Evolutionary conservation across 2,797 vertebrate species (phyloP).

Genomic region (Melanotaenia maccullochi): DNA sequence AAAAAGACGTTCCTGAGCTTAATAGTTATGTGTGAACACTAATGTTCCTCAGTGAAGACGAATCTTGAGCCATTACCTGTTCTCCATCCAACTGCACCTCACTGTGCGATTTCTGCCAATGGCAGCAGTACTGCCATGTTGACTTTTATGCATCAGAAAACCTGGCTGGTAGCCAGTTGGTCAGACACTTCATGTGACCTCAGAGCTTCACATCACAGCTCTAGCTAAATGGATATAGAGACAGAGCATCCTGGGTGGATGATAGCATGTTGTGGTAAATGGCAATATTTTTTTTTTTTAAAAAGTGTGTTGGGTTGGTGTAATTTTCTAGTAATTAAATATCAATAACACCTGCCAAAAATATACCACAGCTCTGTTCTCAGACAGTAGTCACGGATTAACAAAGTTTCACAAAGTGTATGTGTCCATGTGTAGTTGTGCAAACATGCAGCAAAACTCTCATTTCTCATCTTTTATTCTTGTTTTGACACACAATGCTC

Average conservation of each 20-base stretch:
- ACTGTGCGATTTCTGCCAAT: conserved; percentile 46
- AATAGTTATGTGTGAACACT: not conserved
- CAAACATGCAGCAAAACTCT: not conserved
- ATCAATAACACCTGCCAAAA: conserved; percentile 1
- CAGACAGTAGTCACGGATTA: not conserved
- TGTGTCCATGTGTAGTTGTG: not conserved
- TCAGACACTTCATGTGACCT: conserved; percentile 51
- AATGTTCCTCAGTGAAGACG: conserved; percentile 14
- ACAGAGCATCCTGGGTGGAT: not conserved
- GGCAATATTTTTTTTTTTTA: conserved; percentile 5
- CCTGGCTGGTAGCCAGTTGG: conserved; percentile 53
- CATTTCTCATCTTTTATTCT: not conserved
- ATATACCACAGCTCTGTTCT: not conserved
- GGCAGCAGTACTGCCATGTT: conserved; percentile 63
- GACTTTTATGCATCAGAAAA: conserved; percentile 68
- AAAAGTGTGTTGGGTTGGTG: not conserved
- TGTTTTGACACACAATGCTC: not conserved
- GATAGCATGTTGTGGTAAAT: not conserved
- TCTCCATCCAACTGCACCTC: conserved; percentile 23
- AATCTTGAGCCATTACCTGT: conserved; percentile 33
- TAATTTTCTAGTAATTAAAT: conserved; percentile 1
- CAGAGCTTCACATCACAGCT: conserved; percentile 37
- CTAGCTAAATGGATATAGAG: conserved; percentile 24
- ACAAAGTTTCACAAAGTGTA: not conserved
- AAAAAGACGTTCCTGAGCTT: not conserved